Evolutionary conservation across 2,888 invertebrate genomes (phyloP).

Genomic region (Nowickia ferox): DNA sequence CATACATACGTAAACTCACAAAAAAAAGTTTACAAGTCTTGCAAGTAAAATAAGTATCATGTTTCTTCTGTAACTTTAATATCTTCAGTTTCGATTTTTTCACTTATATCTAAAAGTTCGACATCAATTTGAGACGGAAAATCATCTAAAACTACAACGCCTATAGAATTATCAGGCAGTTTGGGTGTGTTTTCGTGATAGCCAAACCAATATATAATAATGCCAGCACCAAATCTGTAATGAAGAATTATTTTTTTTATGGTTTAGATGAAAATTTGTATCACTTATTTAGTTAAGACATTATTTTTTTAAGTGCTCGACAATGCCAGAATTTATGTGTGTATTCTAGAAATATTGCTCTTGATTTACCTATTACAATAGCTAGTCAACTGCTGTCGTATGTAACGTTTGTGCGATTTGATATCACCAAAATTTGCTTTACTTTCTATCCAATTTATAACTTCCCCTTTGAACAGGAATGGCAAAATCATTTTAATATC

Average conservation of each 20-base stretch:
- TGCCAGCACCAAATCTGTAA: conserved; percentile 92
- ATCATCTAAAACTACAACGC: conserved; percentile 85
- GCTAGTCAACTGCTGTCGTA: conserved; percentile 92
- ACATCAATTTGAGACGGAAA: conserved; percentile 85
- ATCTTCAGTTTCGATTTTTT: not conserved
- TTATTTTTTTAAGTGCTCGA: too few species aligned
- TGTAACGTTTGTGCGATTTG: conserved; percentile 90
- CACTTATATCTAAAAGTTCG: conserved; percentile 76
- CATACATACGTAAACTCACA: conserved; percentile 1
- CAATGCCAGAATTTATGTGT: too few species aligned
- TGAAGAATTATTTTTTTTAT: not conserved
- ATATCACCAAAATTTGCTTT: conserved; percentile 97
- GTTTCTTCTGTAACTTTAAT: conserved; percentile 12
- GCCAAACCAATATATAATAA: conserved; percentile 98
- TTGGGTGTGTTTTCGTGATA: conserved; percentile 86
- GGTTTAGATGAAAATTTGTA: not conserved
- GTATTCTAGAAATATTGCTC: too few species aligned
- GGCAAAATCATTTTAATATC: conserved; percentile 96
- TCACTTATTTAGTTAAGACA: not conserved
- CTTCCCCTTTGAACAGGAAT: conserved; percentile 91
- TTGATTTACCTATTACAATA: conserved; percentile 89
- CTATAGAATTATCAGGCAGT: conserved; percentile 86
- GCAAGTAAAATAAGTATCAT: conserved; percentile 12
- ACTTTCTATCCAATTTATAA: conserved; percentile 98
- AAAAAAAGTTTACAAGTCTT: conserved; percentile 9